Percentiles rank a stretch among this genome's conserved stretches.
phyloP scores from a whole-genome alignment of 2,888 invertebrate species.

The Syrphus vitripennis region DNA sequence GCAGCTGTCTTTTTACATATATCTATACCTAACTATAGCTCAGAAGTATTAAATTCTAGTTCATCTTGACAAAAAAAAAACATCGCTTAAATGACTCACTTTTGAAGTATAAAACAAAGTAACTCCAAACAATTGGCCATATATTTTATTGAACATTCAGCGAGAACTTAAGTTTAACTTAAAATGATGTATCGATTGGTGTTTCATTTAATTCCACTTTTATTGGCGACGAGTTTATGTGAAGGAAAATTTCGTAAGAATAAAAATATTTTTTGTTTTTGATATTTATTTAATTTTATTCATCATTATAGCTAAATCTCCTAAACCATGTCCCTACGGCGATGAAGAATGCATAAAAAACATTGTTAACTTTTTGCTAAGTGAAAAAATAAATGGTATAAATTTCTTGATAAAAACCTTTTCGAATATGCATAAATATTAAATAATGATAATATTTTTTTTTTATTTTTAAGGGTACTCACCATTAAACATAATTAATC shows the following conservation, averaged over 20 bases:
- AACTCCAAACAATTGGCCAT: background rate
- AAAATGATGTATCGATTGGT: conserved; percentile 41
- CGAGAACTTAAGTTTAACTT: background rate
- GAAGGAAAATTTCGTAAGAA: conserved; percentile 50
- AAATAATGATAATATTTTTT: background rate
- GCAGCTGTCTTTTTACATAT: background rate
- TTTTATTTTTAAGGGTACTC: conserved; percentile 52
- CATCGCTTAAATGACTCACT: background rate
- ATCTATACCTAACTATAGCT: background rate
- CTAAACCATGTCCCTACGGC: conserved; percentile 66
- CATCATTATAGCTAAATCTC: conserved; percentile 48
- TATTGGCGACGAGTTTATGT: background rate
- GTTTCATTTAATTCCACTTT: background rate
- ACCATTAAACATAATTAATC: conserved; percentile 51
- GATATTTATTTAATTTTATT: background rate
- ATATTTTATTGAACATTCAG: conserved; percentile 13
- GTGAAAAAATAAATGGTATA: conserved; percentile 40
- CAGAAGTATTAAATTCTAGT: conserved; percentile 13
- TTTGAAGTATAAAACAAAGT: conserved; percentile 17
- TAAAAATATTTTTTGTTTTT: background rate
- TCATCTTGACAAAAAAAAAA: background rate
- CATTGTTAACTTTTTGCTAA: conserved; percentile 53
- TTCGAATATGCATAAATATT: no score
- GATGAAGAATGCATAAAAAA: conserved; percentile 64
- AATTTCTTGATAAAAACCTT: no score